Conservation (phyloP, 2,113 vertebrate species). For the Pelvicachromis taeniatus region DNA sequence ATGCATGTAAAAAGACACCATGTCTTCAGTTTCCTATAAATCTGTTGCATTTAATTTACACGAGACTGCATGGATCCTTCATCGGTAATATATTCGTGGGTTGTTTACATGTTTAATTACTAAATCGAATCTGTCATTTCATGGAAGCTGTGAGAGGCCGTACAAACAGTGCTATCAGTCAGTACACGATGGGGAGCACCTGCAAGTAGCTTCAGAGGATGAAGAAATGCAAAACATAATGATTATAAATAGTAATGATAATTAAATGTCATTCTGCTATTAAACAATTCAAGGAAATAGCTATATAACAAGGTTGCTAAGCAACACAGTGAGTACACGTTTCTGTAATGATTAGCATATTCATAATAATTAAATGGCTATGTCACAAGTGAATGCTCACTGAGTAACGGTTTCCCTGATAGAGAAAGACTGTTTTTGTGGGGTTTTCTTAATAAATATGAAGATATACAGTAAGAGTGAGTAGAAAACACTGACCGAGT, state of each 20-base stretch:
- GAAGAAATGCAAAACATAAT: background rate
- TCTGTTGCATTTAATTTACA: background rate
- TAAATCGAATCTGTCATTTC: slow-evolving; percentile 7
- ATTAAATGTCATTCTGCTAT: slow-evolving; percentile 24
- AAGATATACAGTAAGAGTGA: background rate
- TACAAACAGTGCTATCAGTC: background rate
- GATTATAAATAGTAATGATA: background rate
- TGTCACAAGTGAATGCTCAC: background rate
- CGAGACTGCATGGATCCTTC: background rate
- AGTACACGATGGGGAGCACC: background rate
- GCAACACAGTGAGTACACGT: slow-evolving; percentile 1
- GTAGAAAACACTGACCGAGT: background rate
- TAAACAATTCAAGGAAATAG: background rate
- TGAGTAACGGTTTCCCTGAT: background rate
- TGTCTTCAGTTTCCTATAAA: background rate
- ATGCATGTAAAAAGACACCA: background rate
- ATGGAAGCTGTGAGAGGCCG: background rate
- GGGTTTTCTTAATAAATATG: background rate
- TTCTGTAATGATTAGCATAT: slow-evolving; percentile 14
- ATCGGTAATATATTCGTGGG: background rate
- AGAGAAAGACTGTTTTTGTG: background rate
- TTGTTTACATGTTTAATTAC: slow-evolving; percentile 1
- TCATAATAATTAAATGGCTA: slow-evolving; percentile 7
- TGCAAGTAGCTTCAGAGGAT: background rate
- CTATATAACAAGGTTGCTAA: slow-evolving; percentile 19